phyloP scores from a whole-genome alignment of 2,888 invertebrate species.

The Podabrus alpinus region DNA sequence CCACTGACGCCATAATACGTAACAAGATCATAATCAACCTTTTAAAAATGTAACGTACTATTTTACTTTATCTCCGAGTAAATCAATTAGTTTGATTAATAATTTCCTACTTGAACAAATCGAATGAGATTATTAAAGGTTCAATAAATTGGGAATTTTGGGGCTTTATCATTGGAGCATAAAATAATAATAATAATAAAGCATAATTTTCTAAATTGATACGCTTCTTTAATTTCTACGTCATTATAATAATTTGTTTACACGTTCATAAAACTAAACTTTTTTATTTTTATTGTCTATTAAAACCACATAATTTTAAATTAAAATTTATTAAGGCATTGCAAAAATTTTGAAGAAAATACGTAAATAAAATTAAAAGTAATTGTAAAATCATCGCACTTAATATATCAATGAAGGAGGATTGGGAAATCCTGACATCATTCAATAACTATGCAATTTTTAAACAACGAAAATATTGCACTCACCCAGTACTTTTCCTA shows the following conservation, averaged over 20 bases:
- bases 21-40: not conserved
- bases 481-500: not conserved
- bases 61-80: not conserved
- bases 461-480: not conserved
- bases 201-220: not conserved
- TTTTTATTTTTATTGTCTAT: not conserved
- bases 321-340: not conserved
- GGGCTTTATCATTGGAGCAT: not conserved
- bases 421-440: not conserved
- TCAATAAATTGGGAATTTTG: not conserved
- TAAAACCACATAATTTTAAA: not conserved
- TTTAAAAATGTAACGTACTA: not conserved
- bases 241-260: not conserved
- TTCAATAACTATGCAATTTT: not conserved
- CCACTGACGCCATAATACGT: not conserved
- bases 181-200: not conserved
- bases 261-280: not conserved
- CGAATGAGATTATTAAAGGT: not conserved
- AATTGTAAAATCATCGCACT: not conserved
- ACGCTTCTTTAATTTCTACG: not conserved
- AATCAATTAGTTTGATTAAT: not conserved
- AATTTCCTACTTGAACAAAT: not conserved
- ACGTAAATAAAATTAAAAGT: not conserved
- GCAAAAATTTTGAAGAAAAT: not conserved
- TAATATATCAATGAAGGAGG: not conserved